Percentiles rank a stretch among this genome's conserved stretches.
phyloP scores from a whole-genome alignment of 2,888 invertebrate genomes.

The Smittia aterrima region DNA sequence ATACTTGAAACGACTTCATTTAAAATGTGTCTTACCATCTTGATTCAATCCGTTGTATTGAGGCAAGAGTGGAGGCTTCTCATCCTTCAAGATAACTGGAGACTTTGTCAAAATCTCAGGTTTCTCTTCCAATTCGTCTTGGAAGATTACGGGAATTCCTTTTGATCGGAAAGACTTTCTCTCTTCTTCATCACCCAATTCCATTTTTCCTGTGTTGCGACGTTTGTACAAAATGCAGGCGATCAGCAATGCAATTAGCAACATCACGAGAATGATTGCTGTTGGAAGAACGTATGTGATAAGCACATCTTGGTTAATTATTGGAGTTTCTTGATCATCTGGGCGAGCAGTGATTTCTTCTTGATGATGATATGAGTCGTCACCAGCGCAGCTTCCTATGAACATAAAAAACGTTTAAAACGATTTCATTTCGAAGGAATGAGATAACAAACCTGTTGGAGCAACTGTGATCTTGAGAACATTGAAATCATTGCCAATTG shows the following conservation, averaged over 20 bases:
- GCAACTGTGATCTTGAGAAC: constrained; percentile 57
- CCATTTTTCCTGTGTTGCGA: constrained; percentile 81
- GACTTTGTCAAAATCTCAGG: constrained; percentile 86
- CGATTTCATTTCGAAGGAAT: not conserved
- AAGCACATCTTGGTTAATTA: constrained; percentile 64
- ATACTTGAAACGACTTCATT: not conserved
- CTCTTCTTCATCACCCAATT: constrained; percentile 75
- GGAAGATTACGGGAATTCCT: constrained; percentile 92
- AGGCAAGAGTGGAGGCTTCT: constrained; percentile 87
- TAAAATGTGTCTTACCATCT: constrained; percentile 48
- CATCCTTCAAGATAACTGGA: constrained; percentile 91
- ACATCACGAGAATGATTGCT: constrained; percentile 82
- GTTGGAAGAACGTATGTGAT: constrained; percentile 87
- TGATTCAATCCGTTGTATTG: constrained; percentile 58
- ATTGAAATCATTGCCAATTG: constrained; percentile 65
- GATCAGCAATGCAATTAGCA: constrained; percentile 80
- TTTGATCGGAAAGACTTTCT: constrained; percentile 79
- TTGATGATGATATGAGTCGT: constrained; percentile 31
- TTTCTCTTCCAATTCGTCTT: constrained; percentile 93
- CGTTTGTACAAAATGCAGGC: constrained; percentile 69
- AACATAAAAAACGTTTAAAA: not conserved
- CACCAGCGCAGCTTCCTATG: constrained; percentile 25
- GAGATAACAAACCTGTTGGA: constrained; percentile 56
- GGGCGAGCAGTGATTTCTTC: not conserved
- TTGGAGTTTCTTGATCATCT: constrained; percentile 47